These are phyloP conservation scores for Philereme vetulata DNA, from an alignment of 2,888 invertebrate genomes.

Conservation along the genomic window DNA sequence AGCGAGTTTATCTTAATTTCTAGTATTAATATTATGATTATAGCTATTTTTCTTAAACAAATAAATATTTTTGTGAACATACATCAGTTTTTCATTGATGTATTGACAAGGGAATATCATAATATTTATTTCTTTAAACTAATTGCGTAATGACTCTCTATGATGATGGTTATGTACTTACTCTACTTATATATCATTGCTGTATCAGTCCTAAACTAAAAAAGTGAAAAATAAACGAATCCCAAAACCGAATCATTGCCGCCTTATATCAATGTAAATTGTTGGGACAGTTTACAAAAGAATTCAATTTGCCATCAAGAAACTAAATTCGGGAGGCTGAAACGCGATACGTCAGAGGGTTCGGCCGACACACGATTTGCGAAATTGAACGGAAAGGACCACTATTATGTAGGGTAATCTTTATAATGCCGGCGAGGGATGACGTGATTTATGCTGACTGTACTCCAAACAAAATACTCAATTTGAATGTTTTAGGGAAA, in stretches of 20 bases:
- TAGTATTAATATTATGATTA: no score
- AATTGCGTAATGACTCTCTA: no score
- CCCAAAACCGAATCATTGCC: constrained; percentile 18
- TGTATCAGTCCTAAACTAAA: not conserved
- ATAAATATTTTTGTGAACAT: no score
- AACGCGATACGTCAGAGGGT: constrained; percentile 60
- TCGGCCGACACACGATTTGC: constrained; percentile 58
- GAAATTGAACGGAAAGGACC: constrained; percentile 68
- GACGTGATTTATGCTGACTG: constrained; percentile 39
- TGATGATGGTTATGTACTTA: no score
- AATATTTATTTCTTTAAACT: no score
- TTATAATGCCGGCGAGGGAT: constrained; percentile 53
- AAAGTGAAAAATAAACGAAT: constrained; percentile 1
- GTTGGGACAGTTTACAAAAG: constrained; percentile 46
- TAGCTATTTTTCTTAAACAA: no score
- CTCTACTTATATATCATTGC: no score
- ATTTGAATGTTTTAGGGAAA: constrained; percentile 40
- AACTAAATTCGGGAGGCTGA: constrained; percentile 51
- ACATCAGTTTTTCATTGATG: no score
- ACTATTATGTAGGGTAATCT: constrained; percentile 64
- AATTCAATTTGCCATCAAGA: constrained; percentile 64
- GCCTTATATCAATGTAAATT: constrained; percentile 37
- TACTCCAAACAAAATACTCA: constrained; percentile 40
- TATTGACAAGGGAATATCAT: no score
- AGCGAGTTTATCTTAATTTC: no score